Conservation (phyloP, 2,113 vertebrate genomes). For the Chlorodrepanis virens region DNA sequence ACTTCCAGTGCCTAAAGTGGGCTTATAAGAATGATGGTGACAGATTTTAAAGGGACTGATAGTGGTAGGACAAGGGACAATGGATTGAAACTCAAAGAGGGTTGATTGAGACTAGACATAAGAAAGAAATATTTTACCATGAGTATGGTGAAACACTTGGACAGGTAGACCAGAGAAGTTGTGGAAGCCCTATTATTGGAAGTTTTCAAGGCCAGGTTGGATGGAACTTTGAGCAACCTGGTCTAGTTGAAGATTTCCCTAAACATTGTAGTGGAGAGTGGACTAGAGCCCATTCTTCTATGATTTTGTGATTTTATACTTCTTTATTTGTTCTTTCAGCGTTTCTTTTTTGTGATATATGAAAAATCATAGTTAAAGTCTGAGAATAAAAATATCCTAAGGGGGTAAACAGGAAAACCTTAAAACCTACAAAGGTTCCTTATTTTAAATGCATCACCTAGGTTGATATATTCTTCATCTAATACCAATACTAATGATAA, state of each 20-base stretch:
- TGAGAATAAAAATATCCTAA: background rate
- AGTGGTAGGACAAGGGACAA: background rate
- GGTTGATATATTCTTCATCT: background rate
- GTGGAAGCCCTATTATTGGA: too few species aligned
- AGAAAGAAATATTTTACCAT: background rate
- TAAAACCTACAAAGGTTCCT: background rate
- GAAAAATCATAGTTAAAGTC: background rate
- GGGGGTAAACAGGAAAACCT: background rate
- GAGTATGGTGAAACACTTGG: background rate
- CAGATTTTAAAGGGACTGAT: background rate
- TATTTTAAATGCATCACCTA: background rate
- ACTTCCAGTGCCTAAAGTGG: background rate
- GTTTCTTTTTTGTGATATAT: background rate
- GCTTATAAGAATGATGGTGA: background rate
- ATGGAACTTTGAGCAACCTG: background rate
- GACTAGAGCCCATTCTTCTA: background rate
- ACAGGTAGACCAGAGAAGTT: background rate
- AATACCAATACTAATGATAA: background rate
- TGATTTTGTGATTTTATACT: background rate
- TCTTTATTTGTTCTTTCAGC: background rate
- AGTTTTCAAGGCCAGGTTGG: background rate
- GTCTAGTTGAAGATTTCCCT: background rate
- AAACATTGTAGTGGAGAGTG: accelerated
- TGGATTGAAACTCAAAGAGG: background rate
- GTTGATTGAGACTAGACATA: background rate